Evolutionary conservation across 2,888 invertebrate species (phyloP), one percentile per base, ranked within the genome.

Genomic region (Corbicula japonica): DNA sequence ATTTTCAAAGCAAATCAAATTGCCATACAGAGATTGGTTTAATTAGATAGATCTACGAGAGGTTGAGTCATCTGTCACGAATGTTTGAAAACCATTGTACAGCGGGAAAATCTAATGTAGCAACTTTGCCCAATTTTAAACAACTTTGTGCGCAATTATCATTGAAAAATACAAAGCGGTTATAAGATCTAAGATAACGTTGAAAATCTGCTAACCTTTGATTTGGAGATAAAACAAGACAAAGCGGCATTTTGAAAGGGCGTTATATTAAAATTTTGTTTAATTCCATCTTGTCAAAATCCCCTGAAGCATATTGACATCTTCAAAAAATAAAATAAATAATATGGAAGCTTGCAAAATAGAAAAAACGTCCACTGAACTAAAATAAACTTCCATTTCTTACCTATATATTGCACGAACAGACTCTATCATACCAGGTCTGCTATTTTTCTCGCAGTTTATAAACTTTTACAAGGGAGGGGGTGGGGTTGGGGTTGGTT

Each of bases 141-240:
- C 66, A 35, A 54, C 52, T 41, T 1, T 21, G n/a, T 35, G 34
- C 4, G 26, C 32, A 54, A 72, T 54, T 52, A 54, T 54, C 41
- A 23, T 54, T 44, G 44, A 15, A 41, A 15, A 50, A 21, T 52
- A 72, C 71, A 72, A 72, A 62, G 54, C 68, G 46, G 58, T 46
- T 44, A 66, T 66, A 74, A 54, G 30, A 70, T 76, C 38, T 30
- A 34, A 18, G 70, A 70, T 76, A 70, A 58, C 65, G 60, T 70
- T 70, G 41, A 61, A 50, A 21, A 8, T n/a, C 34, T 30, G 21
- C 41, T 50, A 76, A 70, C 69, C 65, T 44, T 41, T 56, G 76
- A 70, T 76, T 38, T 21, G 6, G 23, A 21, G 66, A 66, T 66
- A 66, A 66, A 26, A 30, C 28, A 30, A 54, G 8, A 66, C 66